A percentile compares a stretch with the other conserved stretches of the same genome.
These are phyloP conservation scores for Pseudochirops cupreus DNA, from an alignment of 2,797 vertebrate species.

Conservation along the genomic window DNA sequence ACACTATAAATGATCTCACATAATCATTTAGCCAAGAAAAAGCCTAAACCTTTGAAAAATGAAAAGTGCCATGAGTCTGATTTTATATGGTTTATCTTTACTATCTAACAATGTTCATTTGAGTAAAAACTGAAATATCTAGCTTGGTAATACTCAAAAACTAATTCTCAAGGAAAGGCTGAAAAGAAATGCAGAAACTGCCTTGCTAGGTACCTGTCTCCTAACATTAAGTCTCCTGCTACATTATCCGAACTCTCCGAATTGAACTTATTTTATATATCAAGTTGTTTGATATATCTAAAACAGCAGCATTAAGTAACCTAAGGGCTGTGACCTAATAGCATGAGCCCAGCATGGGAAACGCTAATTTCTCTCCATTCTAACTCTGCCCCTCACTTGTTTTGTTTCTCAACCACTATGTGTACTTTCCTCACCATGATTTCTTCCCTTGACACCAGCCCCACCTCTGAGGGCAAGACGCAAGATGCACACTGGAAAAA, in stretches of 20 bases:
- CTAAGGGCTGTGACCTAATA: conserved; percentile 50
- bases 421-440: background rate
- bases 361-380: conserved; percentile 3
- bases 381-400: background rate
- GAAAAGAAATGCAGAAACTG: conserved; percentile 65
- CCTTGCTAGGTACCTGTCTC: conserved; percentile 61
- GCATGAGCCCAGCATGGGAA: conserved; percentile 41
- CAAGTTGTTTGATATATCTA: conserved; percentile 68
- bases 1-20: background rate
- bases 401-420: background rate
- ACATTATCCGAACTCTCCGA: conserved; percentile 60
- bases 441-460: background rate
- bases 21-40: conserved; percentile 40
- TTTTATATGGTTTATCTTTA: conserved; percentile 53
- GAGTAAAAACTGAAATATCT: conserved; percentile 63
- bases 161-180: conserved; percentile 64
- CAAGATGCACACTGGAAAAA: background rate
- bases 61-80: conserved; percentile 47
- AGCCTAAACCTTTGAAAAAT: conserved; percentile 62
- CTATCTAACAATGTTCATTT: conserved; percentile 62
- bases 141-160: conserved; percentile 65
- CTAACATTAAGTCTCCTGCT: conserved; percentile 69
- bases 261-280: conserved; percentile 41
- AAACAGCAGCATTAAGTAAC: conserved; percentile 45
- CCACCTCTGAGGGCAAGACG: background rate